Conservation (phyloP, 1,140 invertebrate species). For the Maconellicoccus hirsutus region DNA sequence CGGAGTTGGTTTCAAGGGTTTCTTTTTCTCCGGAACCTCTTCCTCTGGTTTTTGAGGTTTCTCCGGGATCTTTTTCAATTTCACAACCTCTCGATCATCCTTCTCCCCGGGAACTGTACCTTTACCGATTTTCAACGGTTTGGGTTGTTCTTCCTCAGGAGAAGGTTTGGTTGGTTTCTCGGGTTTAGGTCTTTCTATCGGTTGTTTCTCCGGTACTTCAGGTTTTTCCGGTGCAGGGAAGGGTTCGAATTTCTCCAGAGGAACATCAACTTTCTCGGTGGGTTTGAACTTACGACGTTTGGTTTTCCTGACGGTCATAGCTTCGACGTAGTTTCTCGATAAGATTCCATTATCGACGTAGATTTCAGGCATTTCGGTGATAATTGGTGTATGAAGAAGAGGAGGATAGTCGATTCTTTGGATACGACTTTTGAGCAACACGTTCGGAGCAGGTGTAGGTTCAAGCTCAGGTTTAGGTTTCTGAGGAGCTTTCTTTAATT, state of each 20-base stretch:
- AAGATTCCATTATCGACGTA: conserved; percentile 47
- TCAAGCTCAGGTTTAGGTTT: conserved; percentile 39
- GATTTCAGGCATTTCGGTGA: conserved; percentile 16
- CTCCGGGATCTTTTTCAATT: conserved; percentile 30
- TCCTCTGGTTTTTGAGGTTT: conserved; percentile 28
- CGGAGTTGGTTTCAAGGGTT: conserved; percentile 29
- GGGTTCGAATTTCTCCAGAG: conserved; percentile 43
- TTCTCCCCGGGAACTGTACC: conserved; percentile 29
- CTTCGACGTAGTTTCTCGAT: conserved; percentile 56
- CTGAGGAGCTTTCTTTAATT: conserved; percentile 48
- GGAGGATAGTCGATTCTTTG: conserved; percentile 39
- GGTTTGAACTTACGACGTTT: conserved; percentile 37
- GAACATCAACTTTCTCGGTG: conserved; percentile 33
- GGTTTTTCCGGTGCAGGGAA: conserved; percentile 44
- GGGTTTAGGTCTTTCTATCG: conserved; percentile 35
- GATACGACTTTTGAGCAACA: conserved; percentile 52
- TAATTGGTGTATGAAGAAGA: conserved; percentile 30
- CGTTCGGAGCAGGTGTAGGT: conserved; percentile 44
- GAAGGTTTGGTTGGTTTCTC: conserved; percentile 25
- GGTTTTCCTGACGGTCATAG: conserved; percentile 46
- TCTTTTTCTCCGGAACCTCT: conserved; percentile 31
- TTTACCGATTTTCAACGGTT: conserved; percentile 30
- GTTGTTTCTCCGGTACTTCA: conserved; percentile 36
- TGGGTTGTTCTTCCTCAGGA: conserved; percentile 24
- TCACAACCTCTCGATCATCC: conserved; percentile 30